phyloP scores from a whole-genome alignment of 2,888 invertebrate genomes.

The Apodemia hepburni region DNA sequence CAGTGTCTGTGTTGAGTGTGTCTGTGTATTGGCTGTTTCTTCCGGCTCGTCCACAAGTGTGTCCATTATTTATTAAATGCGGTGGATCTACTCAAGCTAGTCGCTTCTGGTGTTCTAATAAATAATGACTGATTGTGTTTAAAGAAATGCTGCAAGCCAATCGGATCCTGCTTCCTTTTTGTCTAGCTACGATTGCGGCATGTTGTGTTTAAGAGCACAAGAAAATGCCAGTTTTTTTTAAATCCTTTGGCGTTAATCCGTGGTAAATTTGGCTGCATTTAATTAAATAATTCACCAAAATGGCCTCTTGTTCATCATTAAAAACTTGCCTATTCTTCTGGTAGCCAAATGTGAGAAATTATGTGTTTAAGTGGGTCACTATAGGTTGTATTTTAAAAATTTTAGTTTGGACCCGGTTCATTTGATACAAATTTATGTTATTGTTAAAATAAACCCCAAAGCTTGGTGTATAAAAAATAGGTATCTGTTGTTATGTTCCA shows the following conservation, averaged over 20 bases:
- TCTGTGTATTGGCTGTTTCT: too few species aligned
- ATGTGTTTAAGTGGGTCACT: too few species aligned
- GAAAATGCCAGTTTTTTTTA: neutral
- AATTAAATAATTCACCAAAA: neutral
- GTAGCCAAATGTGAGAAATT: neutral
- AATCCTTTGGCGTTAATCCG: neutral
- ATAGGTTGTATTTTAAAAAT: too few species aligned
- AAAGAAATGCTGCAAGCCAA: neutral
- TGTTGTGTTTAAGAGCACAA: neutral
- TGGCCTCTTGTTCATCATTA: neutral
- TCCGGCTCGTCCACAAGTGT: too few species aligned
- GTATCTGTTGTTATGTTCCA: too few species aligned
- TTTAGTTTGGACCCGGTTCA: too few species aligned
- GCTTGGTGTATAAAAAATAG: too few species aligned
- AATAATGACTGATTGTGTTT: neutral
- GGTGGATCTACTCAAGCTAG: too few species aligned
- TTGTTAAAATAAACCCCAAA: too few species aligned
- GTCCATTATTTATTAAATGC: too few species aligned
- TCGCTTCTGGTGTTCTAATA: neutral
- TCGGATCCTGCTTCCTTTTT: neutral
- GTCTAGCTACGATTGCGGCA: neutral
- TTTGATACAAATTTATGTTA: too few species aligned
- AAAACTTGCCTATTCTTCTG: neutral
- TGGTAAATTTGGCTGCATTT: neutral
- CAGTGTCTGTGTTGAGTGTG: too few species aligned